phyloP scores from a whole-genome alignment of 2,797 vertebrate genomes.

The Chiroxiphia lanceolata region DNA sequence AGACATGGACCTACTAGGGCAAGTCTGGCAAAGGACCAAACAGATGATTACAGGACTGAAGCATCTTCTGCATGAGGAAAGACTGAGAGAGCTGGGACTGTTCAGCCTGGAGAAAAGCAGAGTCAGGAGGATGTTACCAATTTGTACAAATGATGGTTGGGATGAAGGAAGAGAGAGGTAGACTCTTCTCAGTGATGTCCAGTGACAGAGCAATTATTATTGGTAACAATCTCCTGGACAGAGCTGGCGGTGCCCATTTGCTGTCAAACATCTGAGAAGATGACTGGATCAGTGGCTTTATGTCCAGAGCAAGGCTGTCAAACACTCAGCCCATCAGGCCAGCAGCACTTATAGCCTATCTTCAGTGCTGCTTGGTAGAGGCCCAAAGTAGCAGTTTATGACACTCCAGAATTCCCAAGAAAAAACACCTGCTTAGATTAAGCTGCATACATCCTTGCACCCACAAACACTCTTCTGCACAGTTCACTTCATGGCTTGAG shows the following conservation, averaged over 20 bases:
- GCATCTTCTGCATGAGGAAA: background rate
- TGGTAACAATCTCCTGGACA: background rate
- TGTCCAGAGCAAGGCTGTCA: background rate
- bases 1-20: background rate
- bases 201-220: background rate
- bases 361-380: background rate
- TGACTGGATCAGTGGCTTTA: background rate
- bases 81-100: background rate
- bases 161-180: background rate
- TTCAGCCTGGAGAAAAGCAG: background rate
- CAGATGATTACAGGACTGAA: background rate
- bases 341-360: rapidly evolving
- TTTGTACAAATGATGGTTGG: background rate
- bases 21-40: background rate
- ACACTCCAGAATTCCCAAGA: background rate
- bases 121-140: background rate
- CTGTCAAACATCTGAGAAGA: background rate
- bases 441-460: background rate
- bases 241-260: rapidly evolving
- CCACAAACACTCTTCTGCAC: background rate
- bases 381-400: background rate
- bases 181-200: background rate
- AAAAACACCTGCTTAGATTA: background rate
- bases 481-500: background rate
- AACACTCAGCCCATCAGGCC: background rate